Evolutionary conservation across 2,888 invertebrate genomes (phyloP).

Genomic region (Eupithecia vulgata): DNA sequence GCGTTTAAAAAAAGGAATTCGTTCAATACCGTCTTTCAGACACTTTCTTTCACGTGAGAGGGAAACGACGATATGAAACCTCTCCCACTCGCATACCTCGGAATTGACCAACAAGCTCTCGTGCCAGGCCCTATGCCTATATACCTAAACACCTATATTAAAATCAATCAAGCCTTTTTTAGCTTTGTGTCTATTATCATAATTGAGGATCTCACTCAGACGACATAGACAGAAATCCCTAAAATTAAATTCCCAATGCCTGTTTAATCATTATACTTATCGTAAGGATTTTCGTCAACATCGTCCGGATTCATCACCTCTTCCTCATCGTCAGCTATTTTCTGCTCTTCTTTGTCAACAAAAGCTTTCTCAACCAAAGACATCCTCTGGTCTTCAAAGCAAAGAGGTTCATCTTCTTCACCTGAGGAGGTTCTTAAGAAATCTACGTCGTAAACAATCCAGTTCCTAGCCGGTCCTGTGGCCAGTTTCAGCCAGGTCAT

Average conservation of each 20-base stretch:
- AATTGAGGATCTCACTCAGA: too few species aligned
- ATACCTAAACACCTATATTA: too few species aligned
- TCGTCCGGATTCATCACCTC: slow-evolving; percentile 14
- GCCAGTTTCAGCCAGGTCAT: slow-evolving; percentile 66
- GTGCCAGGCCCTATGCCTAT: too few species aligned
- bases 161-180: too few species aligned
- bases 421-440: slow-evolving; percentile 65
- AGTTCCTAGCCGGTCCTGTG: slow-evolving; percentile 58
- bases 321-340: slow-evolving; percentile 57
- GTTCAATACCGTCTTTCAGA: too few species aligned
- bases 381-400: slow-evolving; percentile 35
- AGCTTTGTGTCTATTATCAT: too few species aligned
- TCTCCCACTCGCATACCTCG: too few species aligned
- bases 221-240: neutral
- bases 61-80: too few species aligned
- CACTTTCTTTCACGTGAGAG: too few species aligned
- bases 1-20: too few species aligned
- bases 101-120: too few species aligned
- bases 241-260: neutral
- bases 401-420: slow-evolving; percentile 63
- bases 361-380: neutral
- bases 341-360: slow-evolving; percentile 56
- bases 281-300: slow-evolving; percentile 21
- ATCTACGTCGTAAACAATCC: slow-evolving; percentile 72
- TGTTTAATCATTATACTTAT: slow-evolving; percentile 13